Evolutionary conservation across 53 echinoderm and acorn worm species (phyloP), one percentile per base, ranked within the genome.

Genomic region (Mesocentrotus franciscanus): DNA sequence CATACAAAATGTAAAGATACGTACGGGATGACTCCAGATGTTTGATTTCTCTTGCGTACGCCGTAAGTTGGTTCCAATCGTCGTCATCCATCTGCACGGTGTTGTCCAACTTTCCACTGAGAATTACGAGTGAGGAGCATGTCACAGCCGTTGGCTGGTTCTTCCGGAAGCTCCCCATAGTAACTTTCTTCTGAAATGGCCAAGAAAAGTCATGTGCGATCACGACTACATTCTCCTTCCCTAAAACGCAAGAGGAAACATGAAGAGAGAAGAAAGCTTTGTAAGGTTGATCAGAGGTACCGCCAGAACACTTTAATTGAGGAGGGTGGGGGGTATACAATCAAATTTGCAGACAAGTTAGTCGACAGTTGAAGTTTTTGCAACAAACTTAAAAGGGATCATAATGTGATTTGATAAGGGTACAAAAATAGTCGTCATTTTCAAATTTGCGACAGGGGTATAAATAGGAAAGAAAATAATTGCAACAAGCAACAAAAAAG

Each of bases 151-250:
- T 92, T 17, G 92, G 92, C 34, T 92, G 92, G n/a, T 92, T 58
- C 60, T 27, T 8, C 90, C 29, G 61, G 24, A 58, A 58, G 60
- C 0, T 90, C 8, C 1, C 61, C 59, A 58, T 4, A 9, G n/a
- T 26, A 58, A 14, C 12, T 56, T 16, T 90, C 90, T 27, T 90
- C 56, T 16, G 58, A 35, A 39, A 90, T n/a, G 62, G 71, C 92
- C 92, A 92, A 13, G 13, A 15, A n/a, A 92, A 92, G 92, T 92
- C 92, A 66, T 92, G 92, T 11, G 24, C 92, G 30, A 92, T 92
- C 12, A 92, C 92, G 42, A 14, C 62, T 13, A 90, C 60, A 60
- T 60, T 90, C 60, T 60, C 60, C 29, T 59, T 90, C 8, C 90
- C 90, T 90, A 58, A 18, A 49, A 49, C 6, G 2, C 49, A 49